phyloP scores from a whole-genome alignment of 2,113 vertebrate genomes.

The Marmota monax region DNA sequence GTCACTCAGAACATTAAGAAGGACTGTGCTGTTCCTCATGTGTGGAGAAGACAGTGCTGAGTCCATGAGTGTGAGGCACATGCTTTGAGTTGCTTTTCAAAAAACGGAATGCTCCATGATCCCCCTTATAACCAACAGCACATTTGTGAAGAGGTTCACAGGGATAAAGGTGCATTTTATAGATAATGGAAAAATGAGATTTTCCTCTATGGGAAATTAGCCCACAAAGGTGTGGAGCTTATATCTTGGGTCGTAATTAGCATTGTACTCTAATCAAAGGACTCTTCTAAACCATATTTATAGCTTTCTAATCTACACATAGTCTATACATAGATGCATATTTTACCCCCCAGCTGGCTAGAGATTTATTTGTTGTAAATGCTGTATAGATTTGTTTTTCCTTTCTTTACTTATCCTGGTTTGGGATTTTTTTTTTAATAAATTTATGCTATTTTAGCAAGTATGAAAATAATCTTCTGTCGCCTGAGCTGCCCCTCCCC shows the following conservation, averaged over 20 bases:
- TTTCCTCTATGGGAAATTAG: constrained; percentile 69
- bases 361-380: constrained; percentile 90
- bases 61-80: not conserved
- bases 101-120: not conserved
- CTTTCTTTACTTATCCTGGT: constrained; percentile 83
- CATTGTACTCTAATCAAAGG: constrained; percentile 77
- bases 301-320: constrained; percentile 85
- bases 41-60: not conserved
- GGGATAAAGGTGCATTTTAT: not conserved
- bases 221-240: constrained; percentile 62
- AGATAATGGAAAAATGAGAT: not conserved
- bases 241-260: constrained; percentile 76
- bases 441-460: constrained; percentile 76
- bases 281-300: constrained; percentile 80
- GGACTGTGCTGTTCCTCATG: not conserved
- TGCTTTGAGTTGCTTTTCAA: not conserved
- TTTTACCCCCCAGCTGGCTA: constrained; percentile 80
- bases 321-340: constrained; percentile 82
- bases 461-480: constrained; percentile 82
- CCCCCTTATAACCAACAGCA: not conserved
- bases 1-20: not conserved
- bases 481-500: constrained; percentile 59
- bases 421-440: constrained; percentile 78
- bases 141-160: not conserved
- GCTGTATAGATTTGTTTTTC: constrained; percentile 89